Evolutionary conservation across 2,797 vertebrate genomes (phyloP).

Genomic region (Gallirallus australis): DNA sequence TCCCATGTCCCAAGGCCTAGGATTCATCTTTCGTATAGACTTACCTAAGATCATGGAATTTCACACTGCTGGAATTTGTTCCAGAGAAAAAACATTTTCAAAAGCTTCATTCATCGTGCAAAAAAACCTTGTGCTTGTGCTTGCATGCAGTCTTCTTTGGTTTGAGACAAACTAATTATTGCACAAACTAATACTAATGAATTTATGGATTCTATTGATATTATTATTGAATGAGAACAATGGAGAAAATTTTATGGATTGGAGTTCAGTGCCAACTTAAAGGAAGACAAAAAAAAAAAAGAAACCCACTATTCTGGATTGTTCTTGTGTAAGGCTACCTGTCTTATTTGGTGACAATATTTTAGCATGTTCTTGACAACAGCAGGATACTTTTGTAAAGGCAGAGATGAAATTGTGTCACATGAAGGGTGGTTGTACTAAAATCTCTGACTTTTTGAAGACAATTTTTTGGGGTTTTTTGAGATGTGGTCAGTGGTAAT

Average conservation of each 20-base stretch:
- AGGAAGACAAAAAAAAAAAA: background rate
- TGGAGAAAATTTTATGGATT: background rate
- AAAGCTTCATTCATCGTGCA: background rate
- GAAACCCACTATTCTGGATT: background rate
- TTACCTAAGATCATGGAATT: slow-evolving; percentile 3
- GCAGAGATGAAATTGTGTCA: background rate
- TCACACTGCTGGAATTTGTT: background rate
- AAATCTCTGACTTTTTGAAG: background rate
- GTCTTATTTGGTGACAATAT: background rate
- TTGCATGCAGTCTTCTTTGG: background rate
- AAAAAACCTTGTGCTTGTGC: background rate
- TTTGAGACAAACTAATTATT: background rate
- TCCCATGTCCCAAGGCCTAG: background rate
- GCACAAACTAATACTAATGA: background rate
- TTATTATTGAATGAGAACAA: background rate
- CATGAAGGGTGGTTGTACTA: background rate
- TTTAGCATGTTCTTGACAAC: background rate
- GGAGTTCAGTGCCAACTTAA: background rate
- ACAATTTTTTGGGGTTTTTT: background rate
- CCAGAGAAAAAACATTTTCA: background rate
- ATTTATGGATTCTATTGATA: slow-evolving; percentile 3
- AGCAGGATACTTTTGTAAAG: background rate
- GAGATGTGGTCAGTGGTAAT: background rate
- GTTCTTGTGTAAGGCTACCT: background rate
- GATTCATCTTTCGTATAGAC: background rate